Evolutionary conservation across 2,888 invertebrate genomes (phyloP), one percentile per base, ranked within the genome.

Genomic region (Napeogenes sylphis): DNA sequence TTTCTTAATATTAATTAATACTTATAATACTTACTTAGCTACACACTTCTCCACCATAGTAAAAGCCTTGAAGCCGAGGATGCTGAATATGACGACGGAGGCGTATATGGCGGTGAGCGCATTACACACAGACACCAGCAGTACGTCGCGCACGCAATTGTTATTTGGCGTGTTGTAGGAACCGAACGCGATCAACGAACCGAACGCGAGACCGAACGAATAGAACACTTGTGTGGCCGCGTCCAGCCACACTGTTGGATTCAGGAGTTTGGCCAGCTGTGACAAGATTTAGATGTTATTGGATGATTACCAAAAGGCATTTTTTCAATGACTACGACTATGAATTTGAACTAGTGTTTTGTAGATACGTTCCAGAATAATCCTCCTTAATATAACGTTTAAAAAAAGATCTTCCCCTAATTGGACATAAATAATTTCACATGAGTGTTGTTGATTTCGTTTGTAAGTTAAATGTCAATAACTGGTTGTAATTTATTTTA

Each of bases 221-320:
- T 98, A 98, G 91, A 98, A 98, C 3, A 98, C 98, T 91, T 98
- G 98, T 0, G 98, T 98, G 1, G 98, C 98, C 3, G 98, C 98
- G 80, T 98, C 98, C 75, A 98, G 88, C 98, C 98, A 98, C 0
- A 98, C 98, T 4, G 94, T 96, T 0, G 98, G 97, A 74, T 97
- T 94, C 56, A 94, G 88, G 21, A 98, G 91, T 79, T 96, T 97
- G 70, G 95, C 95, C 77, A 97, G 92, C 97, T 97, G 87, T 32
- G 83, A 82, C 58, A 56, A 68, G 71, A 14, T 51, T 3, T 51
- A 0, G 21, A 51, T 51, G 10, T 14, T 8, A 51, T 51, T 8
- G 14, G 30, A 14, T 21, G 4, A 51, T 51, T 14, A 3, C 12
- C 47, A 47, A 47, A 47, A 10, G n/a, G n/a, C n/a, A n/a, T 1